Percentiles rank a stretch among this genome's conserved stretches.
Conservation (phyloP, 2,797 vertebrate genomes). For the Yasuhikotakia modesta region DNA sequence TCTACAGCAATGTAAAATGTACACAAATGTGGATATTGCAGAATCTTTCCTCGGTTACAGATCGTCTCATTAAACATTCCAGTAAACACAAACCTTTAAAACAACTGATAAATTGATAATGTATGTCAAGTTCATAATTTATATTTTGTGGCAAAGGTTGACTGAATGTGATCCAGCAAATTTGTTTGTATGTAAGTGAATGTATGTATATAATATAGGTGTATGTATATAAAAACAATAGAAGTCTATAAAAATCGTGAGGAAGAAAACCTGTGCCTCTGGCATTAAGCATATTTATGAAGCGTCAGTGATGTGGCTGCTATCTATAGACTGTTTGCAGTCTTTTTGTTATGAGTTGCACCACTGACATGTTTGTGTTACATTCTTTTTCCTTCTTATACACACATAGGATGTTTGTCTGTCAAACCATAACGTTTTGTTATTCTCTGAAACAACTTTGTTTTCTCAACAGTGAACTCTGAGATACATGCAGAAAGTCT, state of each 20-base stretch:
- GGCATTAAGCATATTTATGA: conserved; percentile 58
- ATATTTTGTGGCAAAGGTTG: too few species aligned
- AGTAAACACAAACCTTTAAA: too few species aligned
- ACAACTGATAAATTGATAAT: too few species aligned
- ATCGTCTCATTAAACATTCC: too few species aligned
- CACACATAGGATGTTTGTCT: background rate
- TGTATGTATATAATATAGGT: too few species aligned
- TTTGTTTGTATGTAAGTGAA: too few species aligned
- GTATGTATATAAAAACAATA: background rate
- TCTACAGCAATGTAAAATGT: too few species aligned
- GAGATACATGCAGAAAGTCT: background rate
- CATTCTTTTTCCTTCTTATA: conserved; percentile 25
- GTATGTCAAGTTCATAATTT: too few species aligned
- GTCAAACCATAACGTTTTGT: background rate
- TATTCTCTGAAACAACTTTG: background rate
- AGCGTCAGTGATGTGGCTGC: conserved; percentile 16
- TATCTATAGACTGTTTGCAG: conserved; percentile 2
- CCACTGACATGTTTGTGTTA: conserved; percentile 14
- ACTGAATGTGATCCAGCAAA: too few species aligned
- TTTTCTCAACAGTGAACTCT: background rate
- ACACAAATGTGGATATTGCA: too few species aligned
- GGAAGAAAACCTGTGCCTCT: conserved; percentile 36
- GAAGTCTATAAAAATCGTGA: background rate
- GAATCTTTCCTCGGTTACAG: too few species aligned
- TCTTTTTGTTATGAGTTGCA: conserved; percentile 30